A percentile compares a stretch with the other conserved stretches of the same genome.
Evolutionary conservation across 2,113 vertebrate species (phyloP).

Genomic region (Cyanoliseus patagonus): DNA sequence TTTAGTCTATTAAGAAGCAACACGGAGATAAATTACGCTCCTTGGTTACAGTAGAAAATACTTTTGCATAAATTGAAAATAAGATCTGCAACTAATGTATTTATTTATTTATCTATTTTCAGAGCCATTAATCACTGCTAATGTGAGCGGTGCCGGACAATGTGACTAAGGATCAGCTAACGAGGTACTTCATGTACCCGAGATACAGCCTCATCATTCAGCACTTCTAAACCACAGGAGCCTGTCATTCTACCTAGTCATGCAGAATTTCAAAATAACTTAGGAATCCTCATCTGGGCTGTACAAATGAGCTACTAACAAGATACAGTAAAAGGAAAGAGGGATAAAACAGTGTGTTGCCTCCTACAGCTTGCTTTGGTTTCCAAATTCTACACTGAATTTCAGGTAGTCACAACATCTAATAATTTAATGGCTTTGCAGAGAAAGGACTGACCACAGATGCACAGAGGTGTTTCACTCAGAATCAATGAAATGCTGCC

Average conservation of each 20-base stretch:
- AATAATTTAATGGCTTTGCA: not conserved
- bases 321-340: not conserved
- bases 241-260: not conserved
- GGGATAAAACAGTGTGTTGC: not conserved
- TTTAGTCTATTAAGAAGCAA: not conserved
- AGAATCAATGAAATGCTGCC: not conserved
- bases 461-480: accelerated
- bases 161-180: not conserved
- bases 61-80: conserved; percentile 3
- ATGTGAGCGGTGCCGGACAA: not conserved
- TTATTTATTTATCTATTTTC: not conserved
- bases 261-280: not conserved
- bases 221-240: not conserved
- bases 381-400: not conserved
- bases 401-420: not conserved
- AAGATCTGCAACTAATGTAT: not conserved
- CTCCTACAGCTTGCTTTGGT: not conserved
- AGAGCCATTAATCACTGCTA: conserved; percentile 2
- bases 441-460: not conserved
- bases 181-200: not conserved
- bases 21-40: not conserved
- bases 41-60: not conserved
- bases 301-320: not conserved
- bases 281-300: not conserved
- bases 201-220: not conserved